These are phyloP conservation scores for Lacerta agilis DNA, from an alignment of 2,797 vertebrate genomes.

Conservation along the genomic window DNA sequence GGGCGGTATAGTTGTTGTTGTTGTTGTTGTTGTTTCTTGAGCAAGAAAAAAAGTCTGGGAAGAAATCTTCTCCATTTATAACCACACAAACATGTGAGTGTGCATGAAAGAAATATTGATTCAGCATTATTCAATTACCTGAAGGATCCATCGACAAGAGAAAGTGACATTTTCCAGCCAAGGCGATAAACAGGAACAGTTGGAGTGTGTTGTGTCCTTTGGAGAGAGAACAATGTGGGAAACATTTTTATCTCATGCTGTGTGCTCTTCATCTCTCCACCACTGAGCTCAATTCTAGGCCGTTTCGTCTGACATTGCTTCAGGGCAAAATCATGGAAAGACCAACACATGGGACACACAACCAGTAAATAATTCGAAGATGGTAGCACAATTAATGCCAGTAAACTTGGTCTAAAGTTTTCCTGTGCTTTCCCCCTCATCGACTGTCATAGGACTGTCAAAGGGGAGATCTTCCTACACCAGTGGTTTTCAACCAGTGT, in stretches of 20 bases:
- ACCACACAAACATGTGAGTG: background rate
- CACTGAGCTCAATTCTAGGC: background rate
- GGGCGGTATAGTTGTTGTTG: no score
- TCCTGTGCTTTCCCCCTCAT: no score
- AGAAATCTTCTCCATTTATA: background rate
- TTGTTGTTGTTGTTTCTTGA: background rate
- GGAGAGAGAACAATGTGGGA: background rate
- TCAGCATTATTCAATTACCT: background rate
- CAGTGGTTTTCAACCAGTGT: no score
- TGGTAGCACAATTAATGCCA: background rate
- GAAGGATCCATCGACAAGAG: background rate
- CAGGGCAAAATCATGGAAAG: background rate
- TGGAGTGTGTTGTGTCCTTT: background rate
- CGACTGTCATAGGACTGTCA: no score
- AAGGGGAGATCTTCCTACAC: no score
- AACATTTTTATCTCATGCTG: background rate
- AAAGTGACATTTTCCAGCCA: background rate
- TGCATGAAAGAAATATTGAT: background rate
- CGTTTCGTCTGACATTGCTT: fast-evolving
- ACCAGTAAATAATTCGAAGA: background rate
- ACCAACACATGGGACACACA: background rate
- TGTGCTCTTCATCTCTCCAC: background rate
- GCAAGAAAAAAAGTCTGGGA: fast-evolving
- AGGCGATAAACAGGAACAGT: background rate
- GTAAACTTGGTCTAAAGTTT: background rate